Evolutionary conservation across 2,797 vertebrate genomes (phyloP).

Genomic region (Geotrypetes seraphini): DNA sequence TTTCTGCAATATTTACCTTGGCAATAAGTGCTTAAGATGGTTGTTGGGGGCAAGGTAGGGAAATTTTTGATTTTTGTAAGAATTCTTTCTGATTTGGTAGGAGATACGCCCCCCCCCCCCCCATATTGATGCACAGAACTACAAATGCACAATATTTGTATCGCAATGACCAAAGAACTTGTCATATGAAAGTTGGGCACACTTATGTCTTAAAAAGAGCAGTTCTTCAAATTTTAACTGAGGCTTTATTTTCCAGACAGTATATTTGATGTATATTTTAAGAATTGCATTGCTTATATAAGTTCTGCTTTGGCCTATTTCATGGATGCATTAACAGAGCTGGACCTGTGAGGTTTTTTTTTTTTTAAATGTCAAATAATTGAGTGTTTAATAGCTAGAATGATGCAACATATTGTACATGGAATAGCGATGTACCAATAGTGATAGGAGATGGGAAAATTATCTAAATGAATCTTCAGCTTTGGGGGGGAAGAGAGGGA

Average conservation of each 20-base stretch:
- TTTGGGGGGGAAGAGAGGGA: slow-evolving; percentile 37
- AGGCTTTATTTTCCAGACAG: slow-evolving; percentile 46
- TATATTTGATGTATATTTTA: slow-evolving; percentile 37
- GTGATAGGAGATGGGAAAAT: slow-evolving; percentile 68
- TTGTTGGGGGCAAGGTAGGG: slow-evolving; percentile 28
- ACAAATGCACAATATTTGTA: slow-evolving; percentile 27
- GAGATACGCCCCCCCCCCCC: too few species aligned
- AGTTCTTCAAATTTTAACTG: slow-evolving; percentile 28
- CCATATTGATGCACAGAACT: too few species aligned
- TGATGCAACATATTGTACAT: slow-evolving; percentile 67
- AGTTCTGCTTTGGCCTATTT: slow-evolving; percentile 40
- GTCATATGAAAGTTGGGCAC: slow-evolving; percentile 26
- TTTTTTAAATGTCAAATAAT: slow-evolving; percentile 70
- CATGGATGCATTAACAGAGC: slow-evolving; percentile 54
- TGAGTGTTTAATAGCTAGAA: slow-evolving; percentile 72
- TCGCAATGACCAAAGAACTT: slow-evolving; percentile 12
- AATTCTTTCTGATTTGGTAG: too few species aligned
- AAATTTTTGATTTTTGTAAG: too few species aligned
- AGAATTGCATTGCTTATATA: slow-evolving; percentile 35
- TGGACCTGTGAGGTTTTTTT: slow-evolving; percentile 66
- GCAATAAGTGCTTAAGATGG: slow-evolving; percentile 10
- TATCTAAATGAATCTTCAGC: slow-evolving; percentile 69
- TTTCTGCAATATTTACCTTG: slow-evolving; percentile 40
- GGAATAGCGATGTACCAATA: slow-evolving; percentile 62
- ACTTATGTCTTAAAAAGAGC: slow-evolving; percentile 35